Evolutionary conservation across 2,888 invertebrate species (phyloP).

Genomic region (Anticlea derivata): DNA sequence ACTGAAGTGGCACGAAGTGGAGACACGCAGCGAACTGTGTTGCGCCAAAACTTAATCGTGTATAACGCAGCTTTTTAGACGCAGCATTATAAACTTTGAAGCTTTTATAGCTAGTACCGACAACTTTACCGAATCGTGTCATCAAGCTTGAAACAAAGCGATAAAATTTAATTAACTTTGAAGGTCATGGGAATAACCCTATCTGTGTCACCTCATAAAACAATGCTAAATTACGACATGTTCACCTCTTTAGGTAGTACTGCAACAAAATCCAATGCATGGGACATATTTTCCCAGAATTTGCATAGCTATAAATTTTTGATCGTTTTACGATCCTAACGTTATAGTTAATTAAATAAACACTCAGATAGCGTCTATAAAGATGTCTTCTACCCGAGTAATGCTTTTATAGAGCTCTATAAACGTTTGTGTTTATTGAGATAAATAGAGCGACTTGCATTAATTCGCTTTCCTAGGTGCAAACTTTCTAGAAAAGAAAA

Average conservation of each 20-base stretch:
- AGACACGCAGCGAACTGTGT: no score
- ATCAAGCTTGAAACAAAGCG: no score
- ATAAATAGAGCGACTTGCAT: slow-evolving; percentile 1
- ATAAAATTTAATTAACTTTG: no score
- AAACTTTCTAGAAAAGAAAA: no score
- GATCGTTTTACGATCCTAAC: slow-evolving; percentile 24
- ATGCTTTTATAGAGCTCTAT: slow-evolving; percentile 25
- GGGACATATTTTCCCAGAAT: slow-evolving; percentile 19
- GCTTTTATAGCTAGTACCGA: no score
- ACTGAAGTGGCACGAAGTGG: no score
- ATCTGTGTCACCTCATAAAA: background rate
- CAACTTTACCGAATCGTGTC: no score
- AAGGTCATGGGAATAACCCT: slow-evolving; percentile 8
- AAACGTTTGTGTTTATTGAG: slow-evolving; percentile 9
- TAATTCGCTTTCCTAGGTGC: background rate
- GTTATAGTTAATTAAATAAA: slow-evolving; percentile 25
- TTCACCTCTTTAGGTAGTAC: no score
- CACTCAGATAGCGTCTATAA: slow-evolving; percentile 23
- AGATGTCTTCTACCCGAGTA: slow-evolving; percentile 24
- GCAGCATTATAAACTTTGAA: background rate
- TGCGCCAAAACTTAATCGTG: no score
- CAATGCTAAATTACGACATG: no score
- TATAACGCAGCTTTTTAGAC: no score
- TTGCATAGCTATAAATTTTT: slow-evolving; percentile 33
- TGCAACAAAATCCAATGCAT: no score